Conservation (phyloP, 2,888 invertebrate genomes). For the Polyommatus icarus region DNA sequence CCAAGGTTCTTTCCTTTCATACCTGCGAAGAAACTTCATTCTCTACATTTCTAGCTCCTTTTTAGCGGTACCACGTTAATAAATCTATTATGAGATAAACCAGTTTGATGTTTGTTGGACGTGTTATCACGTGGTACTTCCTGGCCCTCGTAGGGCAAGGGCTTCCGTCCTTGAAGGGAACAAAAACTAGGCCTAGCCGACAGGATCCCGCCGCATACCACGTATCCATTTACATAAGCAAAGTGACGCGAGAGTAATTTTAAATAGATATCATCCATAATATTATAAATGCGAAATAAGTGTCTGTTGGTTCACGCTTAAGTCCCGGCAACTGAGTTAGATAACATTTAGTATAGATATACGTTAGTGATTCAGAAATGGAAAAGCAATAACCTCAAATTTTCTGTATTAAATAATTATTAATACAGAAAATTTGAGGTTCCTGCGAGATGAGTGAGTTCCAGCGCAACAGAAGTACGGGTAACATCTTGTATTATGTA, state of each 20-base stretch:
- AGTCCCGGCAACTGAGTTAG: too few species aligned
- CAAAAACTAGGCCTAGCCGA: constrained; percentile 28
- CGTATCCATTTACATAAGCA: constrained; percentile 1
- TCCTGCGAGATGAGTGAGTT: too few species aligned
- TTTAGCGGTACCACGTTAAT: constrained; percentile 12
- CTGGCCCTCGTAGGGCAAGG: constrained; percentile 53
- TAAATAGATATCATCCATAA: neutral
- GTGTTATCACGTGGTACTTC: constrained; percentile 62
- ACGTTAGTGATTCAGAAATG: too few species aligned
- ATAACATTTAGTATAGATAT: too few species aligned
- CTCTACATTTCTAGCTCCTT: neutral
- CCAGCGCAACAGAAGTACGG: too few species aligned
- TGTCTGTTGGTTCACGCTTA: too few species aligned
- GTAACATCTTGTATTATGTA: too few species aligned
- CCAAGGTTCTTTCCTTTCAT: neutral
- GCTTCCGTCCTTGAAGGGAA: constrained; percentile 53
- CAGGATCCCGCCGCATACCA: constrained; percentile 29
- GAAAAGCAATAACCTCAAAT: too few species aligned
- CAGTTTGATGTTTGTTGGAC: constrained; percentile 49
- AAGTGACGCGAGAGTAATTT: neutral
- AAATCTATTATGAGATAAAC: constrained; percentile 30
- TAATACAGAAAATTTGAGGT: too few species aligned
- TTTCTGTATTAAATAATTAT: too few species aligned
- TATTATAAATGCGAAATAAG: neutral
- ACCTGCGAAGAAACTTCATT: neutral